These are phyloP conservation scores for Alosa sapidissima DNA, from an alignment of 2,797 vertebrate species.

Conservation along the genomic window DNA sequence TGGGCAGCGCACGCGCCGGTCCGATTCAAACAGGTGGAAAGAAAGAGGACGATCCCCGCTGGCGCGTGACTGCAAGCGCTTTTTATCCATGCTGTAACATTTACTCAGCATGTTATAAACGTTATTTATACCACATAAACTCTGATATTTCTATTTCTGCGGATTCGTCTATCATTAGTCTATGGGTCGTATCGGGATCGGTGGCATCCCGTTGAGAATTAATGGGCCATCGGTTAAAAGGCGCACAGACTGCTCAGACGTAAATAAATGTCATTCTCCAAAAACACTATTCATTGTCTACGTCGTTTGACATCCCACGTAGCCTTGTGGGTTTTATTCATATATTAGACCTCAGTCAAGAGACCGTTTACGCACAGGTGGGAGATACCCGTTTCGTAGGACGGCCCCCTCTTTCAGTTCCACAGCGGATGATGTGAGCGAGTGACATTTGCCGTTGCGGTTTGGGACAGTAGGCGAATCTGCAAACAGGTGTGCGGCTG, in stretches of 20 bases:
- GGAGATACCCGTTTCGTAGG: constrained; percentile 77
- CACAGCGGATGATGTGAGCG: constrained; percentile 73
- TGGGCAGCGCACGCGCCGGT: constrained; percentile 52
- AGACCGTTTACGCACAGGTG: constrained; percentile 79
- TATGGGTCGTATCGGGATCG: background rate
- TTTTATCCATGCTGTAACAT: constrained; percentile 12
- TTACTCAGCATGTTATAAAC: background rate
- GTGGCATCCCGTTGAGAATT: constrained; percentile 12
- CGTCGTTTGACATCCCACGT: constrained; percentile 63
- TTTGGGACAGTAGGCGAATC: constrained; percentile 79
- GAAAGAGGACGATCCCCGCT: constrained; percentile 65
- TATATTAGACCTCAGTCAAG: constrained; percentile 56
- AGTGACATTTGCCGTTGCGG: constrained; percentile 80
- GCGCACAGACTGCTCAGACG: constrained; percentile 27
- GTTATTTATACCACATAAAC: background rate
- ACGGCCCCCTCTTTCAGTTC: constrained; percentile 75
- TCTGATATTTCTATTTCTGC: background rate
- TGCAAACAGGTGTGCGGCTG: constrained; percentile 93
- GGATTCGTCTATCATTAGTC: constrained; percentile 4
- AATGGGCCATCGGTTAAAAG: background rate
- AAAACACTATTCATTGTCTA: constrained; percentile 58
- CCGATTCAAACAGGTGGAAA: constrained; percentile 81
- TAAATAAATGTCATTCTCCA: background rate
- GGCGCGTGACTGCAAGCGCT: constrained; percentile 54
- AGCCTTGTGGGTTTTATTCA: constrained; percentile 56